phyloP scores from a whole-genome alignment of 2,113 vertebrate species.

The Asarcornis scutulata region DNA sequence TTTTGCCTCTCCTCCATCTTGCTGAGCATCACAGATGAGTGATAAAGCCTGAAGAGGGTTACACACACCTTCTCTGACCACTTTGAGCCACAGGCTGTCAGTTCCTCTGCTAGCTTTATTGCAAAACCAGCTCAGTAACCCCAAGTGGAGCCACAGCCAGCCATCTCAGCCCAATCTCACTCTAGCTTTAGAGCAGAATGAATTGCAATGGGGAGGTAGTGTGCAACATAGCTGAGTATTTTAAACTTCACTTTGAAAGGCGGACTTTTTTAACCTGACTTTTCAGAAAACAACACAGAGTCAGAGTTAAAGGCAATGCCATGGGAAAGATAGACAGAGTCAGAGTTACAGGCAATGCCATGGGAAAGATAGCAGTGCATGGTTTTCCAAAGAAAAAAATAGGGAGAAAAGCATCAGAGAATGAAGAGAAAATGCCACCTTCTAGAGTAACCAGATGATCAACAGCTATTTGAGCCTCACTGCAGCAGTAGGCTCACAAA shows the following conservation, averaged over 20 bases:
- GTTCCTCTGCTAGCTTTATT: background rate
- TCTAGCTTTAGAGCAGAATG: background rate
- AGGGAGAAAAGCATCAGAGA: background rate
- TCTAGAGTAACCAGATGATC: background rate
- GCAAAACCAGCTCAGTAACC: background rate
- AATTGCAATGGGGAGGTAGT: background rate
- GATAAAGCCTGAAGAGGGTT: background rate
- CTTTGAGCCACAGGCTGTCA: background rate
- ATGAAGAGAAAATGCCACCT: background rate
- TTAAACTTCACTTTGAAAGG: background rate
- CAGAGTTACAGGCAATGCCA: background rate
- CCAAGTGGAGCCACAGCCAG: background rate
- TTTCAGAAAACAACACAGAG: background rate
- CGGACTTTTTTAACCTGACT: background rate
- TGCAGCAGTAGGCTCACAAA: background rate
- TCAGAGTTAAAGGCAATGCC: background rate
- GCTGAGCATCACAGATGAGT: background rate
- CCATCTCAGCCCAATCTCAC: background rate
- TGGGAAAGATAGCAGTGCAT: background rate
- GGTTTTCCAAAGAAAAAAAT: background rate
- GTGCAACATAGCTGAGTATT: background rate
- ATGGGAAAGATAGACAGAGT: background rate
- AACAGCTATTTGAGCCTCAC: background rate
- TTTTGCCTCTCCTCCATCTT: constrained; percentile 18
- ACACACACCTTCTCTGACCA: background rate